Evolutionary conservation across 2,797 vertebrate species (phyloP), one percentile per base, ranked within the genome.

Genomic region (Sternotherus odoratus): DNA sequence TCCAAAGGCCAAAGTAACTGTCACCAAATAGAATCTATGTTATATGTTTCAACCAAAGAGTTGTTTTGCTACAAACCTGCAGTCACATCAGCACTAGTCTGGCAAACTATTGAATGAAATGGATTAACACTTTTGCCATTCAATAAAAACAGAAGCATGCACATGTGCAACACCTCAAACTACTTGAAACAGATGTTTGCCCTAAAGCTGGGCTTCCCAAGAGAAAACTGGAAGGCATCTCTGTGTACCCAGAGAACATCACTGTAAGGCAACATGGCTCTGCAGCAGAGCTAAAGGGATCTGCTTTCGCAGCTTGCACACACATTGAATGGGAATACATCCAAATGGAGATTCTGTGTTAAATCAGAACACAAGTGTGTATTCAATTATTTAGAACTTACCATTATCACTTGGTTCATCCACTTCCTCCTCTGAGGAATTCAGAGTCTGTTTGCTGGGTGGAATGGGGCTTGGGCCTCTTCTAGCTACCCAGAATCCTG

Each of bases 371-470:
- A 21, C 12, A 1, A 72, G n/a, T 39, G 12, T 79, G 0, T 17
- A 4, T 12, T 43, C 28, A 85, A 74, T 39, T 39, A 33, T 95
- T 90, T 83, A 5, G n/a, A 63, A 98, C 97, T 99, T 98, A 97
- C 98, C 98, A 79, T 93, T 97, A 3, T 98, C 98, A 97, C 95
- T 98, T 5, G 97, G 92, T 81, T 98, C 98, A 95, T 98, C 99
- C 12, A 95, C 97, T 36, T 99, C 99, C 36, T 99, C 99, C 91
- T 99, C 99, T 1, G 98, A 98, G 3, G 98, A 98, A 95, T 98
- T 98, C 39, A 98, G 85, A 0, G 97, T 92, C 30, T 98, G 98
- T 94, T 98, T 99, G 77, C 97, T 97, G 30, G 98, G 92, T 13
- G 98, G 97, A 53, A 97, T 88, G 1, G 98, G 89, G 57, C 92